A percentile compares a stretch with the other conserved stretches of the same genome.
Conservation (phyloP, 2,888 invertebrate genomes). For the Axea sp. region DNA sequence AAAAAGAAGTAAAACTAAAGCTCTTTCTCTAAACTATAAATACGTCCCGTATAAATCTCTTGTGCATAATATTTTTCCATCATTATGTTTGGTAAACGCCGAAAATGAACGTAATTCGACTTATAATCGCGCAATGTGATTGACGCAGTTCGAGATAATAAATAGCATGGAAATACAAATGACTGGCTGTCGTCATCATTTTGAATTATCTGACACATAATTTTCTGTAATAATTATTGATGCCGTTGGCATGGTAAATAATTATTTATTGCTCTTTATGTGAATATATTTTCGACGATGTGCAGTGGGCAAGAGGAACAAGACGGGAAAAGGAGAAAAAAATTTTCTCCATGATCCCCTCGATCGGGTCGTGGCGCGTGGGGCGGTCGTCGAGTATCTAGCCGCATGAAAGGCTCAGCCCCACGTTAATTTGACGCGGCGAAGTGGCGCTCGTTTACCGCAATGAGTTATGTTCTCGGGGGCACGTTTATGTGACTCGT, state of each 20-base stretch:
- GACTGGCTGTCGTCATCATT: slow-evolving; percentile 48
- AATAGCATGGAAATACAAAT: slow-evolving; percentile 52
- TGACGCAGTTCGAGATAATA: slow-evolving; percentile 40
- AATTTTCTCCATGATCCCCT: slow-evolving; percentile 42
- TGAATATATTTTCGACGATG: slow-evolving; percentile 38
- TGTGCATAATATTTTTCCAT: slow-evolving; percentile 8
- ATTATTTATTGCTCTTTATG: slow-evolving; percentile 54
- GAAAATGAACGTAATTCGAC: slow-evolving; percentile 41
- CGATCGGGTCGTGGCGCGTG: slow-evolving; percentile 49
- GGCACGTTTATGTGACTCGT: slow-evolving; percentile 70
- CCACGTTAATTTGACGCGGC: slow-evolving; percentile 73
- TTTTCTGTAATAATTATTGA: slow-evolving; percentile 46
- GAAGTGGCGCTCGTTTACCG: slow-evolving; percentile 72
- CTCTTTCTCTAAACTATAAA: slow-evolving; percentile 12
- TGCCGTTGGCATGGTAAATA: slow-evolving; percentile 37
- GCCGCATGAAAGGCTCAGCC: slow-evolving; percentile 62
- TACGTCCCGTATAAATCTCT: slow-evolving; percentile 8
- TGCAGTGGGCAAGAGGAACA: slow-evolving; percentile 5
- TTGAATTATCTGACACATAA: slow-evolving; percentile 50
- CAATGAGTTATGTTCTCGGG: slow-evolving; percentile 74
- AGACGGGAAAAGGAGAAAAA: slow-evolving; percentile 11
- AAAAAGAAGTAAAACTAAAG: background rate
- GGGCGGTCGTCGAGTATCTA: slow-evolving; percentile 57
- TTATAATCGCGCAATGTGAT: slow-evolving; percentile 26
- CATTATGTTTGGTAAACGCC: slow-evolving; percentile 36